phyloP scores from a whole-genome alignment of 1,140 invertebrate species.

The Apis mellifera region Amel_HAv3.1 CM009932.2:3419001-3419500 shows the following conservation, averaged over 20 bases:
- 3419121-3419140: not conserved
- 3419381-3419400: not conserved
- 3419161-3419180: too few species aligned
- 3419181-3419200: too few species aligned
- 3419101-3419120: not conserved
- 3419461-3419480: not conserved
- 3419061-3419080: not conserved
- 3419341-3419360: too few species aligned
- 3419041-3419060: not conserved
- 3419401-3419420: not conserved
- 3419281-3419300: too few species aligned
- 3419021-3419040: not conserved
- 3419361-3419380: not conserved
- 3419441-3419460: conserved; percentile 7
- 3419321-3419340: too few species aligned
- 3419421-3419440: not conserved
- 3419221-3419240: too few species aligned
- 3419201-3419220: too few species aligned
- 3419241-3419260: too few species aligned
- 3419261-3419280: too few species aligned
- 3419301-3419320: too few species aligned
- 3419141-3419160: not conserved
- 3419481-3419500: conserved; percentile 14
- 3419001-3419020: not conserved
- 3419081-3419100: not conserved